Percentiles rank a stretch among this genome's conserved stretches.
Evolutionary conservation across 2,113 vertebrate genomes (phyloP).

Genomic region (Myodes glareolus): DNA sequence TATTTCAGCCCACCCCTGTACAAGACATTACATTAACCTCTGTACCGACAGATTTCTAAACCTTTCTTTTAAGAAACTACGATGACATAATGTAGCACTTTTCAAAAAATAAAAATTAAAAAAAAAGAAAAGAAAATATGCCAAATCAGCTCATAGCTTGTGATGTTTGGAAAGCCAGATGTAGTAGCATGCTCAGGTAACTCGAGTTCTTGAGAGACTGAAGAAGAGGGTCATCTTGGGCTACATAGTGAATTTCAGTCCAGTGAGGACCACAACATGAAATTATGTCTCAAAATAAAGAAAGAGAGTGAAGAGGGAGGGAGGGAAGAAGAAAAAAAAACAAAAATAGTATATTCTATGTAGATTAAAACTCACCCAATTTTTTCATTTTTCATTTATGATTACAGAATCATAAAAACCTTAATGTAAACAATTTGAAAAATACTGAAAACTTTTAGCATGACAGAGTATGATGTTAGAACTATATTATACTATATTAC

Average conservation of each 20-base stretch:
- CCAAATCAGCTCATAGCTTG: background rate
- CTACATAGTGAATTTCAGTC: no score
- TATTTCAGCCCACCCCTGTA: background rate
- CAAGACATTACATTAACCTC: background rate
- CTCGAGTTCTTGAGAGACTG: background rate
- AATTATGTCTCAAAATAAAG: background rate
- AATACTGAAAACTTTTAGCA: background rate
- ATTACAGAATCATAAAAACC: background rate
- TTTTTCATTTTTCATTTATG: background rate
- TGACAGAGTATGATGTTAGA: background rate
- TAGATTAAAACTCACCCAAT: background rate
- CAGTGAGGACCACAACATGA: background rate
- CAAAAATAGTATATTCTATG: background rate
- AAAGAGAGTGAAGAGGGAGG: background rate
- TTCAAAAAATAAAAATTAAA: background rate
- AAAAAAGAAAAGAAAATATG: background rate
- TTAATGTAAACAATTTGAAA: slow-evolving; percentile 9
- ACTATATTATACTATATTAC: background rate
- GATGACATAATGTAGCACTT: background rate
- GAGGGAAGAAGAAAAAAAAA: background rate
- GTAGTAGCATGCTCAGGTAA: background rate
- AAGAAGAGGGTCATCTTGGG: background rate
- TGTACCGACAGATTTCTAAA: background rate
- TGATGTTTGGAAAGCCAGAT: background rate
- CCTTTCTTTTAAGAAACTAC: background rate